phyloP scores from a whole-genome alignment of 2,113 vertebrate genomes.

The Callaeas wilsoni region DNA sequence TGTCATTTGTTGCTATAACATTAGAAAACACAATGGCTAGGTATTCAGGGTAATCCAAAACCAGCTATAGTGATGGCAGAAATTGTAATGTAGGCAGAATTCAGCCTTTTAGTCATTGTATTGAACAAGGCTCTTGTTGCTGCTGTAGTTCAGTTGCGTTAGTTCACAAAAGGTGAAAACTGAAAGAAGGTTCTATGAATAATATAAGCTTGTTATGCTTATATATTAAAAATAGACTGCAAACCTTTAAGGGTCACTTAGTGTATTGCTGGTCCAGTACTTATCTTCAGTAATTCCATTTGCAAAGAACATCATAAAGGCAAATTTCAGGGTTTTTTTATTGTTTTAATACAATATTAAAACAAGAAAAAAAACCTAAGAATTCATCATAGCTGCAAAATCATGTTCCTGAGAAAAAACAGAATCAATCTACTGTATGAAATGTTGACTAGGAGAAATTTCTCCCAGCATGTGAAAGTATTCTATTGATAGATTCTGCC shows the following conservation, averaged over 20 bases:
- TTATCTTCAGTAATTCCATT: not conserved
- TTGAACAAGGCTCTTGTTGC: not conserved
- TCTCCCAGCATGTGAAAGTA: not conserved
- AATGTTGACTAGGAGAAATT: not conserved
- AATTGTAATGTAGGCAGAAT: not conserved
- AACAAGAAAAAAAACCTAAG: not conserved
- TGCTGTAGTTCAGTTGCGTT: not conserved
- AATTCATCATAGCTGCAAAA: not conserved
- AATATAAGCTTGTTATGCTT: not conserved
- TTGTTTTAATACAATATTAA: not conserved
- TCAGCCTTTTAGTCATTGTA: not conserved
- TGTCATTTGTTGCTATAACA: not conserved
- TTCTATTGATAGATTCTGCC: not conserved
- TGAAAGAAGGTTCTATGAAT: not conserved
- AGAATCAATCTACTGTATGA: not conserved
- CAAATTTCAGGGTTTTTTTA: not conserved
- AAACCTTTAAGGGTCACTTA: fast-evolving
- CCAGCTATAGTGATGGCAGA: not conserved
- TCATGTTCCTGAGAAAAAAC: not conserved
- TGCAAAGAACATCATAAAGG: not conserved
- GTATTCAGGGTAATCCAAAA: not conserved
- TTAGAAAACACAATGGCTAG: not conserved
- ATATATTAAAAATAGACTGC: not conserved
- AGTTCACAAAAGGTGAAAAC: not conserved
- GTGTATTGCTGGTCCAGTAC: not conserved